Conservation (phyloP, 2,113 vertebrate genomes). For the Rutilus rutilus region DNA sequence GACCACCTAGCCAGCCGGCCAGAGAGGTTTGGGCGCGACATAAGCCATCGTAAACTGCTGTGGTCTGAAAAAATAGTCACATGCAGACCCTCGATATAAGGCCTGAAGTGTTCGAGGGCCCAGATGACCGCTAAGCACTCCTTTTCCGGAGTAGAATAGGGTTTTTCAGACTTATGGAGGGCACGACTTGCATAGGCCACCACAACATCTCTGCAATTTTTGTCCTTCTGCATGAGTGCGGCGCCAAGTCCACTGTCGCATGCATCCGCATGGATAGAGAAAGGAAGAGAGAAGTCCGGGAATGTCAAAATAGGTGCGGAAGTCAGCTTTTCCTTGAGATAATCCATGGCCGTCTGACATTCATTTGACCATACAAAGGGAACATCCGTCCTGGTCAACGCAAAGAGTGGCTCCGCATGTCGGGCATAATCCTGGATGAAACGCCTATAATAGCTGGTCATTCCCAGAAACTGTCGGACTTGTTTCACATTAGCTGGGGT, state of each 20-base stretch:
- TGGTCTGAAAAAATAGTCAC: conserved; percentile 25
- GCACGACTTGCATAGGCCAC: conserved; percentile 11
- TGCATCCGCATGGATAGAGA: neutral
- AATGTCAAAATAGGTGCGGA: too few relatives aligned
- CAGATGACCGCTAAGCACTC: conserved; percentile 36
- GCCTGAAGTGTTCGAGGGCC: conserved; percentile 41
- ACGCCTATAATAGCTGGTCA: too few relatives aligned
- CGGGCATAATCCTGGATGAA: too few relatives aligned
- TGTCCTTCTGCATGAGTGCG: conserved; percentile 19
- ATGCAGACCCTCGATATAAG: conserved; percentile 13
- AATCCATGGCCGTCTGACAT: too few relatives aligned
- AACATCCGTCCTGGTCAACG: too few relatives aligned
- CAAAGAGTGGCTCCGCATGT: too few relatives aligned
- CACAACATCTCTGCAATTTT: neutral
- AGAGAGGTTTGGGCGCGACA: neutral
- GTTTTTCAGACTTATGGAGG: conserved; percentile 6
- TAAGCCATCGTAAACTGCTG: conserved; percentile 16
- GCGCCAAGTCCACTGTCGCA: too few relatives aligned
- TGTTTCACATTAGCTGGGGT: neutral
- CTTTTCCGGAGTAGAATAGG: neutral
- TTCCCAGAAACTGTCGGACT: neutral
- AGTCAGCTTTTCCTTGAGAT: too few relatives aligned
- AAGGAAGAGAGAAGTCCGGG: too few relatives aligned
- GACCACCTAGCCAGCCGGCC: neutral
- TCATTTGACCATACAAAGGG: too few relatives aligned